These are phyloP conservation scores for Tenthredo distinguenda DNA, from an alignment of 2,888 invertebrate genomes.

Conservation along the genomic window DNA sequence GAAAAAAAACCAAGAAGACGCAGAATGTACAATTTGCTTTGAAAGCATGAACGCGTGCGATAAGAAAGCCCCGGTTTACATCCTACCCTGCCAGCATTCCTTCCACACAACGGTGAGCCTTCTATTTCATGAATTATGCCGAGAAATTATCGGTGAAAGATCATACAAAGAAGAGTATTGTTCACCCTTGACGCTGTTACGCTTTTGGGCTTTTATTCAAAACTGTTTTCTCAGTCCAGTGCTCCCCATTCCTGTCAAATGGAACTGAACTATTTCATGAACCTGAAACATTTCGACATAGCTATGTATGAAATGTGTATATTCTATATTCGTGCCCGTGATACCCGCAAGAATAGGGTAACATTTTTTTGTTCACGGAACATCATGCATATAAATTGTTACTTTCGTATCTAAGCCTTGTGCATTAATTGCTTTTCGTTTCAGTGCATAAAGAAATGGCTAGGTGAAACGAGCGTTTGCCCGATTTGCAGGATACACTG, in stretches of 20 bases:
- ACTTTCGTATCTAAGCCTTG: neutral
- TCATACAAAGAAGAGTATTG: neutral
- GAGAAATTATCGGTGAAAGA: neutral
- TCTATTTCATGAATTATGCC: neutral
- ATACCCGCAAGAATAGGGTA: too few species aligned
- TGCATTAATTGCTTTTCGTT: slow-evolving; percentile 50
- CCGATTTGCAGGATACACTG: slow-evolving; percentile 65
- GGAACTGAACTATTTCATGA: too few species aligned
- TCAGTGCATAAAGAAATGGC: slow-evolving; percentile 67
- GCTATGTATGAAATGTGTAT: too few species aligned
- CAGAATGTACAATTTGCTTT: slow-evolving; percentile 66
- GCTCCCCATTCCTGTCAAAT: too few species aligned
- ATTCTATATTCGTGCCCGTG: too few species aligned
- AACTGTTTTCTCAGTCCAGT: neutral
- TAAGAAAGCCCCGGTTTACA: slow-evolving; percentile 54
- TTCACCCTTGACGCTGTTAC: neutral
- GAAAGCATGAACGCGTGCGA: slow-evolving; percentile 48
- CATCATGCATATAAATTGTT: neutral
- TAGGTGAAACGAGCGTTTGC: slow-evolving; percentile 62
- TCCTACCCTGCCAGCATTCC: slow-evolving; percentile 64
- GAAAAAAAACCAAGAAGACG: slow-evolving; percentile 59
- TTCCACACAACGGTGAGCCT: slow-evolving; percentile 60
- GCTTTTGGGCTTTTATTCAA: neutral
- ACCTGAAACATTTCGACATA: too few species aligned
- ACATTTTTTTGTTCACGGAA: neutral